Evolutionary conservation across 2,113 vertebrate species (phyloP), one percentile per base, ranked within the genome.

Genomic region (Lagenorhynchus albirostris): DNA sequence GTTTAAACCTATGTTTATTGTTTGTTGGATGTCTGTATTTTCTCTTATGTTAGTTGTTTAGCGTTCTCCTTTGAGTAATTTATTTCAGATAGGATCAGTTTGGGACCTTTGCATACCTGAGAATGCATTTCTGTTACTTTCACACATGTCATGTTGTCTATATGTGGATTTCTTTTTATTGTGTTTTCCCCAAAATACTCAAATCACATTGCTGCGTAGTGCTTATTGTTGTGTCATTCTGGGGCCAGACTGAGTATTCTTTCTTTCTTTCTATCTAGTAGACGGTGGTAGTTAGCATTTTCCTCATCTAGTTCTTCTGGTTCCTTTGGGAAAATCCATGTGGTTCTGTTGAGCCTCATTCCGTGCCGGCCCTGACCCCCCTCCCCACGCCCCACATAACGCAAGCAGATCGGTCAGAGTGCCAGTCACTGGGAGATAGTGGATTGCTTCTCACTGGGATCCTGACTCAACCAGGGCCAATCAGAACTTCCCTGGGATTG

Each of bases 11-110:
- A 29, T 15, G 1, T 87, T 87, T 90, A 60, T 63, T 77, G 12
- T 88, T 92, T 9, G 8, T 38, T 92, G 33, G 47, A 41, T 77
- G 4, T 33, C 15, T 58, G 91, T 74, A 65, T 93, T 96, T 96
- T 62, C 94, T 76, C 3, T 26, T 67, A n/a, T 87, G 36, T 65
- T 55, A 50, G 58, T 80, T 94, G 15, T 38, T 47, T 41, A 38
- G 26, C 65, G 29, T 92, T 94, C 29, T 65, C 74, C 55, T 96
- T 21, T 84, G 76, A 94, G 17, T 84, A n/a, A 53, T 77, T 74
- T 85, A 73, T 95, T 79, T 26, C 23, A 47, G 20, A 38, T 67
- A 63, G 31, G 47, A 53, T 71, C 8, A 21, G 11, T 65, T 50
- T 96, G 15, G 41, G 53, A 36, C 10, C 47, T 86, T 77, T 36